These are phyloP conservation scores for Idris sp. DNA, from an alignment of 1,140 invertebrate genomes.

Conservation along the genomic window DNA sequence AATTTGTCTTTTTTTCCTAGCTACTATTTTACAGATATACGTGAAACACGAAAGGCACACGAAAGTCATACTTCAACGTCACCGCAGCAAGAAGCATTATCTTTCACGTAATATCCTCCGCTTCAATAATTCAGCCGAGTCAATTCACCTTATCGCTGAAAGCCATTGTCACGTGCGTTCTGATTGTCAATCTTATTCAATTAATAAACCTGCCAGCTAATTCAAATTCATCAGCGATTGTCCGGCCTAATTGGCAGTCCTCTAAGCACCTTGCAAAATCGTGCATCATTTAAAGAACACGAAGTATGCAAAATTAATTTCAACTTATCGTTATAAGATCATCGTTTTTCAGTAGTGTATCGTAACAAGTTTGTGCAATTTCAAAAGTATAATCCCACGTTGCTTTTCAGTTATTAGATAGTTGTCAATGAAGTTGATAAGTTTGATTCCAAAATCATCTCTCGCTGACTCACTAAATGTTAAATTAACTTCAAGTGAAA, in stretches of 20 bases:
- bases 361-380: no score
- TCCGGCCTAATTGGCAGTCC: constrained; percentile 29
- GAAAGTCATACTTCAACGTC: constrained; percentile 23
- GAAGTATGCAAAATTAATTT: constrained; percentile 40
- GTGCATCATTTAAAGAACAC: constrained; percentile 41
- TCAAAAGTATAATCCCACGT: no score
- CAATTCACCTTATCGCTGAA: constrained; percentile 40
- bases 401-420: no score
- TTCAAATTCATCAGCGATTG: constrained; percentile 29
- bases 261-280: constrained; percentile 12
- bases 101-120: constrained; percentile 24
- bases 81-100: constrained; percentile 17
- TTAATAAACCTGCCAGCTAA: constrained; percentile 41
- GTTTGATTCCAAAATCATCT: no score
- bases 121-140: constrained; percentile 41
- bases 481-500: no score
- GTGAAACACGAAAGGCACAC: constrained; percentile 14
- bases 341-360: no score
- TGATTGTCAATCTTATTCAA: constrained; percentile 49
- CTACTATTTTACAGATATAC: no score
- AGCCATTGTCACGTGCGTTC: constrained; percentile 40
- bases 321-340: constrained; percentile 5
- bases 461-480: no score
- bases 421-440: no score
- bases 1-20: constrained; percentile 48